Base-by-base conservation (phyloP, 2,797 vertebrate genomes). In the Arctocebus calabarensis region DNA sequence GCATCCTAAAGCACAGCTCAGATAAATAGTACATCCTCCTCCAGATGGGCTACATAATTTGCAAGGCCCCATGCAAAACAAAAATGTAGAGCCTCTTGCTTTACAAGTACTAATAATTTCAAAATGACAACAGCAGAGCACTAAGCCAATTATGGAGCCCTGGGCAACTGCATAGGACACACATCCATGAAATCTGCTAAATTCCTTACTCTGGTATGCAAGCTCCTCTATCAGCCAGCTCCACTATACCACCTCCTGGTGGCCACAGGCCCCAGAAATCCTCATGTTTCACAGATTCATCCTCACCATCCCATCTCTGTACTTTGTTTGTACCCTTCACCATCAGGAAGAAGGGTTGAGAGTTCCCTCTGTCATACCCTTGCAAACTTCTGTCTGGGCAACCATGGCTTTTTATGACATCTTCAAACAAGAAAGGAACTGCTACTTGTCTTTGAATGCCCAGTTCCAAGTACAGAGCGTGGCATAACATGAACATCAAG, bases 61-160 rank as follows among this genome's bases (percentile, higher is more conserved):
- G 29, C 27, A 20, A 52, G n/a, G 32, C 55, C 48, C 37, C 27
- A 7, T 0, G 1, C 71, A 43, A 74, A 79, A 91, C 14, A n/a
- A 73, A 73, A 93, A 77, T 2, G 1, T n/a, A 37, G 5, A 16
- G 32, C 10, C 19, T 74, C 48, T 77, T 37, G n/a, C 79, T 87
- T 86, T 16, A 59, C 73, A 84, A 62, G 66, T 6, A 62, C 32
- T 55, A 17, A n/a, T 48, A 94, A 94, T 32, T 59, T 75, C 59
- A 64, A 74, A 57, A 90, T 1, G 19, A 64, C 6, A 29, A 27
- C 1, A 79, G 13, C 52, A 91, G 45, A 82, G 22, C 19, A 25
- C 22, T 83, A 62, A 84, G 66, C 75, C 14, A n/a, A 43, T 27
- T 7, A 7, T 8, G 7, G 87, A 37, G 23, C 11, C 66, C 59